Percentiles rank a stretch among this genome's conserved stretches.
phyloP scores from a whole-genome alignment of 2,888 invertebrate genomes.

The Lampropteryx suffumata region DNA sequence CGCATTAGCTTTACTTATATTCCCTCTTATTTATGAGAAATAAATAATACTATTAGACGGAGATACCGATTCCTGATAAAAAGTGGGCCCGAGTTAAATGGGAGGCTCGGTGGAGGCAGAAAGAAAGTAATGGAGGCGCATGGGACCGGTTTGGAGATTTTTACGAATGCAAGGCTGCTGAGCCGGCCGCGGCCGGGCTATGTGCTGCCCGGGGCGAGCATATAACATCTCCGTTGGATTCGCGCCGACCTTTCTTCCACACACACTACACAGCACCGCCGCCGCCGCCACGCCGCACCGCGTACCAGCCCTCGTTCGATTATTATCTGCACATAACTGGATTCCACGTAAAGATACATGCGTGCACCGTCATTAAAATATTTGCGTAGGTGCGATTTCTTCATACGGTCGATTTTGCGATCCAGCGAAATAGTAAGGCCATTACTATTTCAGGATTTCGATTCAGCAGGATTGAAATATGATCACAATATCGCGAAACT shows the following conservation, averaged over 20 bases:
- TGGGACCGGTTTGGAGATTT: slow-evolving; percentile 82
- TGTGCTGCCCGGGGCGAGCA: slow-evolving; percentile 71
- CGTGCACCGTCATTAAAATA: slow-evolving; percentile 63
- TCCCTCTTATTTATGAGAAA: slow-evolving; percentile 81
- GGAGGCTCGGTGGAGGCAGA: slow-evolving; percentile 81
- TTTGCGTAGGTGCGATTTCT: slow-evolving; percentile 56
- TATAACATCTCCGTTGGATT: slow-evolving; percentile 76
- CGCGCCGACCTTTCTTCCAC: slow-evolving; percentile 74
- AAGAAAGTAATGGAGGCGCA: slow-evolving; percentile 82
- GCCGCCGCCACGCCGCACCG: slow-evolving; percentile 14
- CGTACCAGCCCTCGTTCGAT: slow-evolving; percentile 41
- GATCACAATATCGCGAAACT: slow-evolving; percentile 43
- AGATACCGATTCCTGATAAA: slow-evolving; percentile 83
- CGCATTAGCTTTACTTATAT: slow-evolving; percentile 79
- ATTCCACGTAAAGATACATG: slow-evolving; percentile 62
- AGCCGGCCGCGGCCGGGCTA: slow-evolving; percentile 64
- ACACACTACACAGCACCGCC: slow-evolving; percentile 40
- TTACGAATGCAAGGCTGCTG: slow-evolving; percentile 81
- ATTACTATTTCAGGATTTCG: slow-evolving; percentile 65
- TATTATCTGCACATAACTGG: slow-evolving; percentile 73
- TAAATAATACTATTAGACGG: slow-evolving; percentile 83
- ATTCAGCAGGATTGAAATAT: slow-evolving; percentile 53
- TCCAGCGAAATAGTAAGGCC: slow-evolving; percentile 49
- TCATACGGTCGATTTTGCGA: slow-evolving; percentile 49
- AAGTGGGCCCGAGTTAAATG: slow-evolving; percentile 82